phyloP scores from a whole-genome alignment of 2,888 invertebrate genomes.

The Flabesymbios commensalis region DNA sequence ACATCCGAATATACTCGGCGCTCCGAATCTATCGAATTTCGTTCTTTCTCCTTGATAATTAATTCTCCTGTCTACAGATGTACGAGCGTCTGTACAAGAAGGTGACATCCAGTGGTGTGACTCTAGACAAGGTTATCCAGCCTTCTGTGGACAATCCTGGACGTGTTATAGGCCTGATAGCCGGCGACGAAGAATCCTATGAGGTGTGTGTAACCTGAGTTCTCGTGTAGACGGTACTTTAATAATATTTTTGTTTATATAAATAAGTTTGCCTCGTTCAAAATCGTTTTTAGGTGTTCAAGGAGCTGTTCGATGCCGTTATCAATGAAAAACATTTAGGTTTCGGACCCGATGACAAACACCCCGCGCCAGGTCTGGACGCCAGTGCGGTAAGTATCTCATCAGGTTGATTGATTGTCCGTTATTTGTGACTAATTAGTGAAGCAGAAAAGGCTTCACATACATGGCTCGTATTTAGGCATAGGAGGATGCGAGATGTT shows the following conservation, averaged over 20 bases:
- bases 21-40: too few species aligned
- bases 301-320: slow-evolving; percentile 31
- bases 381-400: slow-evolving; percentile 6
- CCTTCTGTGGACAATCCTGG: slow-evolving; percentile 32
- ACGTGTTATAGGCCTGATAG: slow-evolving; percentile 32
- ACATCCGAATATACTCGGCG: too few species aligned
- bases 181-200: slow-evolving; percentile 31
- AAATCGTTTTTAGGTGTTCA: slow-evolving; percentile 20
- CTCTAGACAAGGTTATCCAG: slow-evolving; percentile 37
- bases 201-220: slow-evolving; percentile 4
- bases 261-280: neutral
- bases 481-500: too few species aligned
- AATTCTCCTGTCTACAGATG: slow-evolving; percentile 18
- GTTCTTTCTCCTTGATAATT: too few species aligned
- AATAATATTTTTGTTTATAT: neutral
- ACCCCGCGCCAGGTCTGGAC: slow-evolving; percentile 29
- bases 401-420: too few species aligned
- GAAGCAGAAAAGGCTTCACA: too few species aligned
- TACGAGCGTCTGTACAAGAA: slow-evolving; percentile 30
- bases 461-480: too few species aligned
- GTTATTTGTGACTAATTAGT: too few species aligned
- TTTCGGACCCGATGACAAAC: slow-evolving; percentile 27
- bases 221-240: too few species aligned
- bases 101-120: slow-evolving; percentile 30
- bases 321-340: slow-evolving; percentile 30